phyloP scores from a whole-genome alignment of 2,888 invertebrate species.

The Busseola fusca region DNA sequence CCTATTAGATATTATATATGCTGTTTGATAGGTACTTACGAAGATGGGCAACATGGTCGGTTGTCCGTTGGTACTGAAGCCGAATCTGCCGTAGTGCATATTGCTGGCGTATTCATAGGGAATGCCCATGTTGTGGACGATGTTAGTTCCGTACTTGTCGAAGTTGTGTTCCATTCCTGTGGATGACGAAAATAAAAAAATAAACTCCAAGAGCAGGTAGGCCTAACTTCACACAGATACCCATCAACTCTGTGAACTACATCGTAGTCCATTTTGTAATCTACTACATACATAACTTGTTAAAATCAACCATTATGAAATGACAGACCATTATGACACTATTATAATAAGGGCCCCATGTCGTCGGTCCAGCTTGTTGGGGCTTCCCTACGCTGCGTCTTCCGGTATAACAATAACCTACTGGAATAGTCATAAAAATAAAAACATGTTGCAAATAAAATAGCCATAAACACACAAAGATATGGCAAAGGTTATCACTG shows the following conservation, averaged over 20 bases:
- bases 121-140: conserved; percentile 88
- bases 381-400: no score
- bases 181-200: background rate
- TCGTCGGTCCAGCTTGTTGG: no score
- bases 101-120: conserved; percentile 91
- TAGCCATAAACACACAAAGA: background rate
- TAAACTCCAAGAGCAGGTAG: background rate
- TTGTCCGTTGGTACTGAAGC: conserved; percentile 89
- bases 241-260: background rate
- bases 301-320: no score
- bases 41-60: conserved; percentile 88
- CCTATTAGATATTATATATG: background rate
- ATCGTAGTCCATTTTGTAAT: no score
- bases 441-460: conserved; percentile 20
- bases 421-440: conserved; percentile 12
- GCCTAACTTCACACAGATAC: background rate
- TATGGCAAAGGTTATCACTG: conserved; percentile 34
- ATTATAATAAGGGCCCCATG: no score
- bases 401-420: background rate
- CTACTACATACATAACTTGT: no score
- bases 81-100: conserved; percentile 91
- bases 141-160: conserved; percentile 85
- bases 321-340: no score
- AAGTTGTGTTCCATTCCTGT: conserved; percentile 76
- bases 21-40: conserved; percentile 60